Base-by-base conservation (phyloP, 2,888 invertebrate species). In the Cheilosia urbana region DNA sequence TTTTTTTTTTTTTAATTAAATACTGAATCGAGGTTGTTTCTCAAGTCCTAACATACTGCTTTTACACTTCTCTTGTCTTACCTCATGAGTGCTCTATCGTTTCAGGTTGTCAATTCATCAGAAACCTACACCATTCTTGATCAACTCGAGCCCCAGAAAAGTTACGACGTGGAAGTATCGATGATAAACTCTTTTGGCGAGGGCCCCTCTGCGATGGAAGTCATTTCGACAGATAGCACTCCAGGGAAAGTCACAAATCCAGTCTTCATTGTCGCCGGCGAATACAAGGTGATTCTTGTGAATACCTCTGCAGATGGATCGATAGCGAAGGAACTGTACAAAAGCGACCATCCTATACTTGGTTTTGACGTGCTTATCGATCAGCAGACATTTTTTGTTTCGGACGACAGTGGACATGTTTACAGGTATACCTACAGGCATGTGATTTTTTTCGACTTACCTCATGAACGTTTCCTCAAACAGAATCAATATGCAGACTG, bases 171-270 rank as follows among this genome's bases (percentile, higher is more conserved):
- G n/a, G 95, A 95, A 15, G 94, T 97, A 24, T 94, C 95, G 2
- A 97, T 97, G 95, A 93, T 96, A 87, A 97, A 97, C 90, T 94
- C 94, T 2, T 94, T 95, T 37, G 97, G 97, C 2, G 95, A 96
- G 89, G 97, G 98, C 2, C 97, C 97, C 0, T 92, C 94, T 5
- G 95, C 95, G 0, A 93, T 93, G 68, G 94, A 94, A 11, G 93
- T 93, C 68, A 94, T 96, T 15, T 94, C 94, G 5, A 97, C 97
- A 0, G 95, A 95, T 2, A 93, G 94, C 5, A 68, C 73, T 45
- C 88, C 89, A 7, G 73, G 45, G 27, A 58, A 87, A 27, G 77
- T 73, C 27, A 60, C 84, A 19, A 87, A 77, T 53, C 88, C 88
- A 7, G 87, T 88, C 63, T 91, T 96, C 75, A 95, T 96, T 88